A percentile compares a stretch with the other conserved stretches of the same genome.
These are phyloP conservation scores for Nebria ingens DNA, from an alignment of 1,140 invertebrate species.

Conservation along the genomic window DNA sequence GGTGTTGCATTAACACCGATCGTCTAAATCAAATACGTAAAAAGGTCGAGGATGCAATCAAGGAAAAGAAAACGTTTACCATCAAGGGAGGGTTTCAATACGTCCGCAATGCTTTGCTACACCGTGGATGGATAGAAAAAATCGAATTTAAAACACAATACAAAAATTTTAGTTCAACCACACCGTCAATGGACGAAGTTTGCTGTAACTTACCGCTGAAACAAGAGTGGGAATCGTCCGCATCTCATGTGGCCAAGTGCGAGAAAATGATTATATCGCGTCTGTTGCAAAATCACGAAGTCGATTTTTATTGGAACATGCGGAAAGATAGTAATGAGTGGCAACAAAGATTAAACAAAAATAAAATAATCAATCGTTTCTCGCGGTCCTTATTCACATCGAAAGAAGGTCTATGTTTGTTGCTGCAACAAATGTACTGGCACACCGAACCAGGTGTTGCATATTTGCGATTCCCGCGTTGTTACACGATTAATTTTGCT, in stretches of 20 bases:
- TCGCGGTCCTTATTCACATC: conserved; percentile 77
- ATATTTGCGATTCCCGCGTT: conserved; percentile 73
- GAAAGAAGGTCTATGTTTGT: conserved; percentile 77
- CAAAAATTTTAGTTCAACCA: neutral
- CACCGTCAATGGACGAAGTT: conserved; percentile 22
- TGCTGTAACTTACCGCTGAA: conserved; percentile 38
- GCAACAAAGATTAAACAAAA: conserved; percentile 46
- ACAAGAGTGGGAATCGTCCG: conserved; percentile 35
- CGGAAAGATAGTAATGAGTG: conserved; percentile 69
- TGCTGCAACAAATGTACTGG: conserved; percentile 81
- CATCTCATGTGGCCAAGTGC: conserved; percentile 36
- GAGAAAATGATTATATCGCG: conserved; percentile 51
- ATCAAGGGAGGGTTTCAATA: conserved; percentile 41
- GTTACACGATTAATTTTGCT: conserved; percentile 60
- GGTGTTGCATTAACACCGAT: conserved; percentile 34
- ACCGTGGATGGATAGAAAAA: conserved; percentile 54
- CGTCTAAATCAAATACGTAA: conserved; percentile 35
- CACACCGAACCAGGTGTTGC: conserved; percentile 72
- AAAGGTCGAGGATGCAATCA: conserved; percentile 39
- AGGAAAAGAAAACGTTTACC: conserved; percentile 39
- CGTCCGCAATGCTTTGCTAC: conserved; percentile 41
- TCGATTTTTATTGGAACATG: conserved; percentile 82
- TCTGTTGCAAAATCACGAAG: conserved; percentile 51
- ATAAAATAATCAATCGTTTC: conserved; percentile 66
- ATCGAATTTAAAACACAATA: conserved; percentile 33